Conservation (phyloP, 2,888 invertebrate genomes). For the Protophormia terraenovae region DNA sequence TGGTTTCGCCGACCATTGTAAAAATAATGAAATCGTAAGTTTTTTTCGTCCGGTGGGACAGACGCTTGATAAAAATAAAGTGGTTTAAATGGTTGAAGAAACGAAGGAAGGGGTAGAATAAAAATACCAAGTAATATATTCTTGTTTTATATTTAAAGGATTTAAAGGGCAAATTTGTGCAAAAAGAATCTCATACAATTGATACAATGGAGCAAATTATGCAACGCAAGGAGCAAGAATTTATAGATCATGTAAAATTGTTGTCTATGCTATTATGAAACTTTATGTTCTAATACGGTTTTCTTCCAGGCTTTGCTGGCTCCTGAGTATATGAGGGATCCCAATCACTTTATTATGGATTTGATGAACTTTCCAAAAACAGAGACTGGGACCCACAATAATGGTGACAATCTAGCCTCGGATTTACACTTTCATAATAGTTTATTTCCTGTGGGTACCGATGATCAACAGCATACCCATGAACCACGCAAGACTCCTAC, state of each 20-base stretch:
- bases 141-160: conserved; percentile 29
- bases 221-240: conserved; percentile 74
- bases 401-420: conserved; percentile 71
- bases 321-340: conserved; percentile 77
- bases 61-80: too few relatives aligned
- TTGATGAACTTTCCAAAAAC: conserved; percentile 75
- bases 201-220: conserved; percentile 62
- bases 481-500: conserved; percentile 37
- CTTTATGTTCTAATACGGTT: not conserved
- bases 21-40: conserved; percentile 58
- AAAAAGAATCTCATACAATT: conserved; percentile 49
- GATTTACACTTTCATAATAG: conserved; percentile 76
- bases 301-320: conserved; percentile 77
- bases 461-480: conserved; percentile 53
- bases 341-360: conserved; percentile 79
- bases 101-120: not conserved
- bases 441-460: conserved; percentile 75
- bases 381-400: conserved; percentile 31
- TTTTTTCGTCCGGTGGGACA: too few relatives aligned
- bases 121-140: not conserved
- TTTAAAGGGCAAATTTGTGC: conserved; percentile 48
- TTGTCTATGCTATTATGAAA: not conserved
- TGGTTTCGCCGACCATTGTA: conserved; percentile 60
- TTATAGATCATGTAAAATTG: conserved; percentile 79
- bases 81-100: not conserved